Evolutionary conservation across 2,113 vertebrate species (phyloP).

Genomic region (Corvus hawaiiensis): DNA sequence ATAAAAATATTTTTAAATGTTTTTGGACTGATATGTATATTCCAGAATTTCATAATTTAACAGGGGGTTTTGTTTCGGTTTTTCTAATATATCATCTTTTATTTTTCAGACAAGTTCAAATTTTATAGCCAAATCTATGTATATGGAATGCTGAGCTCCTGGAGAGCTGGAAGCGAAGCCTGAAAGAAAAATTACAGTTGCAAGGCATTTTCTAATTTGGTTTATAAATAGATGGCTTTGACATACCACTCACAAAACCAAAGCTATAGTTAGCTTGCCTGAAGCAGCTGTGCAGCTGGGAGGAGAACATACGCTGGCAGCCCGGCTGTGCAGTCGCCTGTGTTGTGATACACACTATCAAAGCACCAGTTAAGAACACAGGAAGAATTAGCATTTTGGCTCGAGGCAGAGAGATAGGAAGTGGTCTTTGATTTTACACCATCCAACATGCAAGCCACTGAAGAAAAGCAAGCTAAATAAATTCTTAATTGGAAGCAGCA

Average conservation of each 20-base stretch:
- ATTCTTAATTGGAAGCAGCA: not conserved
- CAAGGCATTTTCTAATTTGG: slow-evolving; percentile 32
- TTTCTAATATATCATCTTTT: not conserved
- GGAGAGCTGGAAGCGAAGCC: not conserved
- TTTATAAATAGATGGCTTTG: slow-evolving; percentile 54
- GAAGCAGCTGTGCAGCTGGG: slow-evolving; percentile 31
- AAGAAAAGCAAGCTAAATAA: not conserved
- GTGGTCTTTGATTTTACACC: not conserved
- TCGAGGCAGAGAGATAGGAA: not conserved
- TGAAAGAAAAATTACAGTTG: slow-evolving; percentile 27
- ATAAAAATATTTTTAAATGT: not conserved
- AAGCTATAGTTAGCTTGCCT: slow-evolving; percentile 41
- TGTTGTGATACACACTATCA: slow-evolving; percentile 7
- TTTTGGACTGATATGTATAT: not conserved
- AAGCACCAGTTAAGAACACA: not conserved
- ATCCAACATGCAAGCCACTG: not conserved
- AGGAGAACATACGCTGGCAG: not conserved
- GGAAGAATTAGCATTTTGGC: slow-evolving; percentile 18
- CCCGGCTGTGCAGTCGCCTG: not conserved
- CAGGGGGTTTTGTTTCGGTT: not conserved
- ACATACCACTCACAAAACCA: slow-evolving; percentile 31
- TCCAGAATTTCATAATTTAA: not conserved
- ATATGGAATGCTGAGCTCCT: not conserved
- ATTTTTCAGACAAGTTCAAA: not conserved
- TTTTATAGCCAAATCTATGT: not conserved